Base-by-base conservation (phyloP, 2,888 invertebrate genomes). In the Neoaliturus tenellus region DNA sequence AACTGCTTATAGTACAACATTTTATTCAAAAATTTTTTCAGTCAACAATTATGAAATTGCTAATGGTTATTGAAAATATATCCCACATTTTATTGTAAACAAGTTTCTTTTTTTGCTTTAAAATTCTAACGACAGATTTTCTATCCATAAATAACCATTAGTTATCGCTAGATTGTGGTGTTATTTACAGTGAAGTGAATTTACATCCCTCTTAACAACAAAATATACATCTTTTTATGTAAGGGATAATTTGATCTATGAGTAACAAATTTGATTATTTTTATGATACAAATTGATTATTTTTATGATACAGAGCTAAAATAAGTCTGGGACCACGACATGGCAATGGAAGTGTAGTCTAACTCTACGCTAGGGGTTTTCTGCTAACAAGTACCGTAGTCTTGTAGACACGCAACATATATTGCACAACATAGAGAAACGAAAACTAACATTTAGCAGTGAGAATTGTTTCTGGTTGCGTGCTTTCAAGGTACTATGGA, bases 391-490 rank as follows among this genome's bases (percentile, higher is more conserved):
- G 28, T 33, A 67, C 3, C 10, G 33, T 67, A 67, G n/a, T 67
- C 33, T 67, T 33, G 31, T 67, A 67, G 67, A 67, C 67, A 67
- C 33, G 67, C 31, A 67, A 67, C 67, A 67, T 12, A 25, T 28
- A 67, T 8, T 67, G 67, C 33, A 67, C 67, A 67, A 67, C 67
- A 67, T 17, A 67, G 58, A 58, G 31, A 67, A 55, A 67, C 14
- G 2, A 67, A 58, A n/a, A 20, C 25, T 67, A 67, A 67, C 67
- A 67, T 67, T 28, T 5, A 67, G 33, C 25, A 23, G 55, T 17
- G 3, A 14, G 44, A n/a, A n/a, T 44, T 44, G 44, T 44, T 48
- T n/a, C 20, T 23, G 23, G 25, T 55, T 23, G 55, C 20, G 55
- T 55, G 55, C 55, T 20, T 55, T 23, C 55, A 55, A 55, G 55